phyloP scores from a whole-genome alignment of 2,888 invertebrate genomes.

The Teleogryllus oceanicus region DNA sequence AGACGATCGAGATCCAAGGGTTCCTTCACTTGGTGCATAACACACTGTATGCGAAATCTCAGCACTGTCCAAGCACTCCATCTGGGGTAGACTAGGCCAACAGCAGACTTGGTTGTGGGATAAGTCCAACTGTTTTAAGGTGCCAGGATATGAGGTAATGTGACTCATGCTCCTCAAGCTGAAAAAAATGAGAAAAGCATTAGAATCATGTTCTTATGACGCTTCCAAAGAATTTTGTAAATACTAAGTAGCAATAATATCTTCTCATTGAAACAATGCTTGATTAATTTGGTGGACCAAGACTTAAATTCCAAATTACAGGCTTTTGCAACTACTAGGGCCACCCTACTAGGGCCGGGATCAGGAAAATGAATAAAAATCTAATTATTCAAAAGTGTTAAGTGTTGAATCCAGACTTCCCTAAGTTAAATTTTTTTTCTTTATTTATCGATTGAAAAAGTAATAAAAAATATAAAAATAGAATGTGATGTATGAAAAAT shows the following conservation, averaged over 20 bases:
- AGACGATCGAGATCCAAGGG: constrained; percentile 37
- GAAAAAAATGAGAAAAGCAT: constrained; percentile 26
- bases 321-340: too few species aligned
- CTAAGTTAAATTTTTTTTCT: too few species aligned
- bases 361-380: too few species aligned
- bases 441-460: too few species aligned
- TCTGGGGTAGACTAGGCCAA: constrained; percentile 75
- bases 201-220: neutral
- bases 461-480: too few species aligned
- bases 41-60: constrained; percentile 69
- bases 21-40: constrained; percentile 55
- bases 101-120: constrained; percentile 87
- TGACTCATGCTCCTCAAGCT: constrained; percentile 63
- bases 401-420: too few species aligned
- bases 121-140: constrained; percentile 85
- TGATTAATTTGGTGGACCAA: too few species aligned
- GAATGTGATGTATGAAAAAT: too few species aligned
- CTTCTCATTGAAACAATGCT: too few species aligned
- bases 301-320: too few species aligned
- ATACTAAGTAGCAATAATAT: neutral
- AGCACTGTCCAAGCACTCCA: constrained; percentile 56
- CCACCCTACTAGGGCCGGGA: too few species aligned
- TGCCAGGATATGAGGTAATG: constrained; percentile 84
- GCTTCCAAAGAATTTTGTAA: neutral
- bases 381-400: too few species aligned